Evolutionary conservation across 2,113 vertebrate genomes (phyloP), one percentile per base, ranked within the genome.

Genomic region (Daphoenositta chrysoptera): DNA sequence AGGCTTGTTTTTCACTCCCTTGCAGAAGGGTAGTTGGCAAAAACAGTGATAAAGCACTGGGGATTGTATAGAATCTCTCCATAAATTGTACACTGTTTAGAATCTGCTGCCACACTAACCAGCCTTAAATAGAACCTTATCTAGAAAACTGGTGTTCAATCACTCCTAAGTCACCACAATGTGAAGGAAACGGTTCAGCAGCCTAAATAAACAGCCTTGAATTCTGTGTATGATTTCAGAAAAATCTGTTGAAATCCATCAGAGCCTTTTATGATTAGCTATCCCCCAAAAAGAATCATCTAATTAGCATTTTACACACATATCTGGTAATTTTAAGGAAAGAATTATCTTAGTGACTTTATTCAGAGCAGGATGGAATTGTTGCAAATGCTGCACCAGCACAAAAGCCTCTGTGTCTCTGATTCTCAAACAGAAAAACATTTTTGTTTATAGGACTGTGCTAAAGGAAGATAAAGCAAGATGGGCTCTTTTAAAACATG

Each of bases 31-130:
- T 27, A 54, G 47, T 83, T 68, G 21, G 50, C 61, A 57, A 76
- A 97, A 92, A 76, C 11, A 26, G 50, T 90, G 83, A 94, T 87
- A 95, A 96, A 96, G 85, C 40, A 68, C 31, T 17, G 27, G 35
- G 1, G 8, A 86, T 83, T 87, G 80, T 76, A 89, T 15, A 70
- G 44, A 88, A 73, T 53, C 28, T 73, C 35, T 30, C 22, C 11
- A 56, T 71, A 77, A 48, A 40, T 7, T 80, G 60, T 7, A 48
- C 42, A 12, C 68, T 91, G 89, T 60, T 92, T 91, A 90, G 65
- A 82, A 97, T 44, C n/a, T 27, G 39, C 54, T 89, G 37, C 72
- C 17, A 48, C 61, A 58, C 45, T 68, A 90, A 85, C 21, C 31
- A 63, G 28, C 22, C 54, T 69, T 91, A 79, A 87, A 80, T 18